Evolutionary conservation across 1,140 invertebrate genomes (phyloP).

Genomic region (Chymomyza costata): DNA sequence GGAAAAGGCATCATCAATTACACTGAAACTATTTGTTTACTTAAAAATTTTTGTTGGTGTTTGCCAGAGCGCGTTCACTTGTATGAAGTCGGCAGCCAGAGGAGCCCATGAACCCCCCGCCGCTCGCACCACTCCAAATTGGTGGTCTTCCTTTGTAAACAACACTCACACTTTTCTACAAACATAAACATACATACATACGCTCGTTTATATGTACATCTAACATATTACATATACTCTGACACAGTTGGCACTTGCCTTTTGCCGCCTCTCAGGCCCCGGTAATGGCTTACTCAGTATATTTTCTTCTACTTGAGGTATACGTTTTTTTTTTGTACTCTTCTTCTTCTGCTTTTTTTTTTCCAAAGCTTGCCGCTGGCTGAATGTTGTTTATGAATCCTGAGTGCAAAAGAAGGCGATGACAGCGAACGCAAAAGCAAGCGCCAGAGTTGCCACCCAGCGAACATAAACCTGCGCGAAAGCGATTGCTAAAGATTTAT

Average conservation of each 20-base stretch:
- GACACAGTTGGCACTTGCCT: conserved; percentile 11
- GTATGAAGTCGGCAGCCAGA: conserved; percentile 3
- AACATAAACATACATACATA: conserved; percentile 10
- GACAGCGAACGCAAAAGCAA: too few species aligned
- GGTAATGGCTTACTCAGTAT: conserved; percentile 18
- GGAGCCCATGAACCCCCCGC: not conserved
- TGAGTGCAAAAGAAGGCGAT: not conserved
- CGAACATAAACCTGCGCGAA: too few species aligned
- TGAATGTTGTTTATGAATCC: conserved; percentile 14
- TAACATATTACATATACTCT: too few species aligned
- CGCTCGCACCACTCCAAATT: not conserved
- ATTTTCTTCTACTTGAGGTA: conserved; percentile 6
- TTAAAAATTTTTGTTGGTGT: conserved; percentile 21
- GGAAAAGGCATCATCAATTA: conserved; percentile 23
- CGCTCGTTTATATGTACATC: too few species aligned
- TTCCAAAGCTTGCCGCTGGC: conserved; percentile 3
- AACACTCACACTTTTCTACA: conserved; percentile 1
- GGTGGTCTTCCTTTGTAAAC: not conserved
- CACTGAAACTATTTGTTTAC: conserved; percentile 21
- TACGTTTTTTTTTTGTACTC: too few species aligned
- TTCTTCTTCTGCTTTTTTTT: not conserved
- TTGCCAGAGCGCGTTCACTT: too few species aligned
- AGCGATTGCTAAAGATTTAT: too few species aligned
- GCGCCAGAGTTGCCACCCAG: too few species aligned
- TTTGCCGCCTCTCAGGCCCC: not conserved